Evolutionary conservation across 2,113 vertebrate species (phyloP), one percentile per base, ranked within the genome.

Genomic region (Recurvirostra avosetta): DNA sequence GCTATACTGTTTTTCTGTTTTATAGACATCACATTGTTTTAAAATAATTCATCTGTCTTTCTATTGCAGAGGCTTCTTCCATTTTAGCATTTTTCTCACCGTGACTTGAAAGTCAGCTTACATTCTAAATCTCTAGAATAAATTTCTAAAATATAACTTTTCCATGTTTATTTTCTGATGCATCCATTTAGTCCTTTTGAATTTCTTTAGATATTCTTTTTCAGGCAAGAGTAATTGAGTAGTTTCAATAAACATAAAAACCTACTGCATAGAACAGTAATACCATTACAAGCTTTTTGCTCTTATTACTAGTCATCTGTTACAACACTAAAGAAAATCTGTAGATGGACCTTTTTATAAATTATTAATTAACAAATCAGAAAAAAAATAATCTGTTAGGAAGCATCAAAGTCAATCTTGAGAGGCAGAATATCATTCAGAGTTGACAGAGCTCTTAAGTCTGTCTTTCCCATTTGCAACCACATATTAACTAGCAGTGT

Each of bases 81-180:
- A 83, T 91, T 96, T 92, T 84, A 49, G 67, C 47, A 67, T 80
- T 95, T 93, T 94, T 94, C 83, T 94, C 82, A 91, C 79, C 86
- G 72, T 94, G 86, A 91, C 94, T 96, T 87, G 47, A 71, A 94
- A 94, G 68, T 63, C 89, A 89, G 76, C 61, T 68, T 90, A 96
- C 16, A 6, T 90, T 92, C 71, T 61, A 53, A 72, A 91, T 81
- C 66, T 86, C 79, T 55, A 82, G 78, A 94, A 95, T 85, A 91
- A 71, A 93, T 81, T 94, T 88, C 79, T 75, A 75, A 95, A 96
- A 82, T 43, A 71, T 36, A 96, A 86, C 43, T 45, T 86, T 95
- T 88, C 65, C 65, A 84, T 52, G 47, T 84, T 86, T 93, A 70
- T 93, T 96, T 93, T 88, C 74, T 80, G 34, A 88, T 59, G 55